Base-by-base conservation (phyloP, 1,140 invertebrate species). In the Pseudoatta argentina region DNA sequence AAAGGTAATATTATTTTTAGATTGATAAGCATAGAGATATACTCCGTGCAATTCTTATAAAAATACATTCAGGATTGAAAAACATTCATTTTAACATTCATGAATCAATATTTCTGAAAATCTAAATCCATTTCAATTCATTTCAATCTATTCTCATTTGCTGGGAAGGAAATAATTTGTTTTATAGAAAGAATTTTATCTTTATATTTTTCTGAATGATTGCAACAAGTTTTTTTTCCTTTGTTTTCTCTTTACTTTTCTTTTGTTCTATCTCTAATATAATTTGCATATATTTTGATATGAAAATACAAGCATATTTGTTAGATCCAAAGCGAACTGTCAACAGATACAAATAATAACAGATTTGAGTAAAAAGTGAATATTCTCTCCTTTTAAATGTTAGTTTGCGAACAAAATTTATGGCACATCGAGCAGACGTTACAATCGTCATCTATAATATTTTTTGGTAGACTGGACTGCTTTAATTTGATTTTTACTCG, bases 121-220 rank as follows among this genome's bases (percentile, higher is more conserved):
- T 34, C 6, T 34, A 7, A 34, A 34, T 34, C 34, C 34, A 34
- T 34, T 34, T 34, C 6, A 34, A 34, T 34, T 30, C 3, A 30
- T 30, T 30, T 30, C 30, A 30, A 30, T 30, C 7, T 6, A 34
- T 34, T 34, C 34, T 34, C 6, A 7, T 34, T 34, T 34, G 6
- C 34, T 34, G 6, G 6, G 34, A 34, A 72, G 24, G 21, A 71
- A 67, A 66, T 18, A 8, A 72, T 51, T 27, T 4, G 3, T 18
- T 69, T 69, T 64, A 64, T 66, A 24, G 6, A 39, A 67, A 44
- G 34, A 21, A 44, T 44, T 12, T 69, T 55, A 71, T 44, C 8
- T 21, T 67, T 34, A 12, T 66, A 63, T 14, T 8, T 10, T 21
- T 67, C 64, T 21, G 4, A 67, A 14, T 67, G 12, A 7, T n/a